Conservation (phyloP, 2,888 invertebrate genomes). For the Hyppa rectilinea region DNA sequence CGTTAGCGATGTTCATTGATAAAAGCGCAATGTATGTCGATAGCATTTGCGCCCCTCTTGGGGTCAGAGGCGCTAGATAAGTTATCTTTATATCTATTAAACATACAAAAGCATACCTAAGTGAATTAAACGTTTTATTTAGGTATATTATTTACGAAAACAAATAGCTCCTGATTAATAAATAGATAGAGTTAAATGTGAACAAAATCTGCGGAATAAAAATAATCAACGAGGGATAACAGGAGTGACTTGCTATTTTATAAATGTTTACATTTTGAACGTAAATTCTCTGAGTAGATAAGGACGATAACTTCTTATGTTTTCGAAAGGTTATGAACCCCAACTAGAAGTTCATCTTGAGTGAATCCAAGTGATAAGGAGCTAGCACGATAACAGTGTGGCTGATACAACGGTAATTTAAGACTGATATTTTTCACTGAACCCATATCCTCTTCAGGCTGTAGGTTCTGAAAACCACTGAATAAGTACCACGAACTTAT, state of each 20-base stretch:
- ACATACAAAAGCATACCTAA: constrained; percentile 17
- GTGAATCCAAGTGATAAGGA: constrained; percentile 22
- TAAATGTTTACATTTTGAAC: constrained; percentile 16
- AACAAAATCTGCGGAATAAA: too few relatives aligned
- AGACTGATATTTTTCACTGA: not conserved
- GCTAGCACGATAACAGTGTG: constrained; percentile 15
- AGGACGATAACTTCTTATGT: constrained; percentile 13
- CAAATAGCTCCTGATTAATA: not conserved
- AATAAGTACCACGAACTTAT: not conserved
- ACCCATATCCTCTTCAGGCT: not conserved
- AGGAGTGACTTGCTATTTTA: not conserved
- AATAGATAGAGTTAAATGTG: not conserved
- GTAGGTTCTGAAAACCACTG: not conserved
- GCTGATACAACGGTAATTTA: constrained; percentile 16
- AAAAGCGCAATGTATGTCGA: constrained; percentile 47
- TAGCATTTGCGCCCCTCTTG: constrained; percentile 34
- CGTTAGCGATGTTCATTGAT: constrained; percentile 34
- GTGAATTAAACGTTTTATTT: constrained; percentile 36
- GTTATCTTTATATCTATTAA: constrained; percentile 37
- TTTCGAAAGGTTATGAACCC: constrained; percentile 21
- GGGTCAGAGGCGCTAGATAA: constrained; percentile 49
- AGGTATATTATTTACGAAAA: not conserved
- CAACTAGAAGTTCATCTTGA: constrained; percentile 10
- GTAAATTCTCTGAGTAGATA: constrained; percentile 10
- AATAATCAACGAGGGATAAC: not conserved